Evolutionary conservation across 1,140 invertebrate species (phyloP).

Genomic region (Macrostomum lignano): DNA sequence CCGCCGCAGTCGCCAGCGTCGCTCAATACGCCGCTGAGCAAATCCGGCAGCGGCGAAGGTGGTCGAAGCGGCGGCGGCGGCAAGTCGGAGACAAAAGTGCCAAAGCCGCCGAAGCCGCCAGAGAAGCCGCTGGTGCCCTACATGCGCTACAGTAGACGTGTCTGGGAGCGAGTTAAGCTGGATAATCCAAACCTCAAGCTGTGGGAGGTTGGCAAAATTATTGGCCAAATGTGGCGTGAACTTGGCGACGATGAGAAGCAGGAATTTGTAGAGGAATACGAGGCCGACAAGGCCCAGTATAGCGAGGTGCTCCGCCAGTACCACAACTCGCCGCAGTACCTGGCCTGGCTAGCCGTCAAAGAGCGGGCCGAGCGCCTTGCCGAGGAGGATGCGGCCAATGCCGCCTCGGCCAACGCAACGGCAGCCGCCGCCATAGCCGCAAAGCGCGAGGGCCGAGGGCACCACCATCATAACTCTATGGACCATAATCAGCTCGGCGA

Average conservation of each 20-base stretch:
- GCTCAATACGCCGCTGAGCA: too few relatives aligned
- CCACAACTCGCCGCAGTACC: slow-evolving; percentile 79
- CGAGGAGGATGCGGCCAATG: slow-evolving; percentile 6
- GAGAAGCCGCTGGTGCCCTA: slow-evolving; percentile 94
- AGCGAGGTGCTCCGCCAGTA: slow-evolving; percentile 76
- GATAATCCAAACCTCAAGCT: slow-evolving; percentile 69
- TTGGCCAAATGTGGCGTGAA: slow-evolving; percentile 92
- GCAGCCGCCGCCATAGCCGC: too few relatives aligned
- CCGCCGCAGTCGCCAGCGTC: too few relatives aligned
- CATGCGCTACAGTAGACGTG: slow-evolving; percentile 81
- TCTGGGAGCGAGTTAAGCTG: slow-evolving; percentile 74
- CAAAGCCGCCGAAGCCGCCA: slow-evolving; percentile 71
- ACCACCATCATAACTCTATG: too few relatives aligned
- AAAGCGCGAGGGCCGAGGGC: too few relatives aligned
- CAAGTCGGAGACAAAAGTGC: slow-evolving; percentile 16
- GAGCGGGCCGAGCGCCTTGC: too few relatives aligned
- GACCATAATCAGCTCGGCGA: too few relatives aligned
- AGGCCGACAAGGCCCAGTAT: slow-evolving; percentile 73
- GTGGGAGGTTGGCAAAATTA: too few relatives aligned
- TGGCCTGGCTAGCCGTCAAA: slow-evolving; percentile 65
- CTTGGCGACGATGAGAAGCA: slow-evolving; percentile 65
- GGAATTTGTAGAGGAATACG: too few relatives aligned
- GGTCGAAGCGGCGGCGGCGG: too few relatives aligned
- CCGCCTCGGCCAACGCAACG: too few relatives aligned
- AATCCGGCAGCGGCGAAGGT: too few relatives aligned